These are phyloP conservation scores for Drosophila seclusa DNA, from an alignment of 2,888 invertebrate species.

Conservation along the genomic window DNA sequence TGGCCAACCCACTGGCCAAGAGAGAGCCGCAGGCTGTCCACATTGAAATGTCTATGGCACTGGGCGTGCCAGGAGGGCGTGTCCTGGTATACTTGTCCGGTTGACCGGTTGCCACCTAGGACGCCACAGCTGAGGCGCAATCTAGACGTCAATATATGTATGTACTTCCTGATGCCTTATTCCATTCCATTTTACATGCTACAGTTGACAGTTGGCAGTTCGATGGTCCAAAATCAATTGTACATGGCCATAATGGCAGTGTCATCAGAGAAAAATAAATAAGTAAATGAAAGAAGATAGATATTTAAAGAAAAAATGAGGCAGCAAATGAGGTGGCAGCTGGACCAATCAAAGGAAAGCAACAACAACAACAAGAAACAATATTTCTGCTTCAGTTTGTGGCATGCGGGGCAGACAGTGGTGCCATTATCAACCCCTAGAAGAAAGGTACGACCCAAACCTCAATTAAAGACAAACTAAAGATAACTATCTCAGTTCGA, in stretches of 20 bases:
- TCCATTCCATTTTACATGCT: constrained; percentile 54
- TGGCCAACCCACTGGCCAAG: constrained; percentile 73
- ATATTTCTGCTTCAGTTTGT: constrained; percentile 14
- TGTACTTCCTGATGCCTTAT: constrained; percentile 26
- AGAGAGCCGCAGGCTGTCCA: constrained; percentile 52
- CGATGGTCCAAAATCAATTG: constrained; percentile 67
- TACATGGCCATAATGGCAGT: constrained; percentile 66
- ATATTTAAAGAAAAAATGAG: constrained; percentile 41
- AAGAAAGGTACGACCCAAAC: constrained; percentile 22
- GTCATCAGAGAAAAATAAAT: constrained; percentile 47
- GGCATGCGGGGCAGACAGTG: constrained; percentile 50
- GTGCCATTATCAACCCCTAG: constrained; percentile 30
- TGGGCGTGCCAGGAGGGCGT: constrained; percentile 69
- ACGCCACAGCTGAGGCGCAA: constrained; percentile 57
- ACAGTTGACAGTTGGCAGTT: constrained; percentile 36
- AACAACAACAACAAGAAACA: not conserved
- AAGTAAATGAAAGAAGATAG: not conserved
- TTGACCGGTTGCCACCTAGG: constrained; percentile 53
- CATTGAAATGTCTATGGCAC: constrained; percentile 41
- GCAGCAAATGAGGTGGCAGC: constrained; percentile 62
- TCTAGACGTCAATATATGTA: constrained; percentile 69
- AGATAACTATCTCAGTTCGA: constrained; percentile 48
- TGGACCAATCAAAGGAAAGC: constrained; percentile 36
- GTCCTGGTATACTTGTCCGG: constrained; percentile 63
- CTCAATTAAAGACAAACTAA: constrained; percentile 61